These are phyloP conservation scores for Drosophila tsacasi DNA, from an alignment of 1,140 invertebrate genomes.

Conservation along the genomic window DNA sequence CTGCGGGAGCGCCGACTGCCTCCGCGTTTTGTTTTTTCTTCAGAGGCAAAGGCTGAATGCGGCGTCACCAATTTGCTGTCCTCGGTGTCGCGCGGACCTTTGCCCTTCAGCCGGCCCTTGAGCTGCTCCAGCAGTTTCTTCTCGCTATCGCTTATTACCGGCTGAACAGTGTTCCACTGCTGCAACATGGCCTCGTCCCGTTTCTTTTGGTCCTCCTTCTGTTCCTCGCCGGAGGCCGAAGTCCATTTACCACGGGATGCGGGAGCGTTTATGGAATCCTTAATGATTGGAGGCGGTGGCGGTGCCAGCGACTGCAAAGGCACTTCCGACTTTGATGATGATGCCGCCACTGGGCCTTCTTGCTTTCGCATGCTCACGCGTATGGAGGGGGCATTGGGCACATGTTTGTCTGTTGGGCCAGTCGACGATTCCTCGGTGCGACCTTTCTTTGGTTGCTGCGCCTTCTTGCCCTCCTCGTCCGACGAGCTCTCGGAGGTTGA, in stretches of 20 bases:
- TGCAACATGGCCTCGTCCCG: constrained; percentile 86
- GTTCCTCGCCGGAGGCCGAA: constrained; percentile 20
- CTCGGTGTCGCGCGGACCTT: constrained; percentile 50
- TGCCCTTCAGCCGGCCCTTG: constrained; percentile 86
- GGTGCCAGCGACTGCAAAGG: constrained; percentile 38
- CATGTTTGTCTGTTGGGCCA: constrained; percentile 73
- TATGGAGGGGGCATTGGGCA: constrained; percentile 87
- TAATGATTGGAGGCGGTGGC: constrained; percentile 64
- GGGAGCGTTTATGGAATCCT: constrained; percentile 53
- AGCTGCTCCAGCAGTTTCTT: constrained; percentile 87
- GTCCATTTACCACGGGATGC: constrained; percentile 83
- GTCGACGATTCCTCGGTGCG: constrained; percentile 22
- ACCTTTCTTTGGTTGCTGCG: constrained; percentile 83
- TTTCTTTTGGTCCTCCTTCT: constrained; percentile 61
- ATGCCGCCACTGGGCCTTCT: constrained; percentile 64
- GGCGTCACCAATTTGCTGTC: constrained; percentile 32
- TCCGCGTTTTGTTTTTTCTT: constrained; percentile 51
- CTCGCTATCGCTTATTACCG: constrained; percentile 87
- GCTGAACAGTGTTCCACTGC: constrained; percentile 88
- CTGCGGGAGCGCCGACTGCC: constrained; percentile 39
- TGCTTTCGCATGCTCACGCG: constrained; percentile 90
- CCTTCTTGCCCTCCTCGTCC: constrained; percentile 85
- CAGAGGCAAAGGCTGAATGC: constrained; percentile 7
- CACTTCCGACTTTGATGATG: constrained; percentile 12
- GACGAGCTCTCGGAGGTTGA: constrained; percentile 75